These are phyloP conservation scores for Drosophila pandora DNA, from an alignment of 1,140 invertebrate genomes.

Conservation along the genomic window DNA sequence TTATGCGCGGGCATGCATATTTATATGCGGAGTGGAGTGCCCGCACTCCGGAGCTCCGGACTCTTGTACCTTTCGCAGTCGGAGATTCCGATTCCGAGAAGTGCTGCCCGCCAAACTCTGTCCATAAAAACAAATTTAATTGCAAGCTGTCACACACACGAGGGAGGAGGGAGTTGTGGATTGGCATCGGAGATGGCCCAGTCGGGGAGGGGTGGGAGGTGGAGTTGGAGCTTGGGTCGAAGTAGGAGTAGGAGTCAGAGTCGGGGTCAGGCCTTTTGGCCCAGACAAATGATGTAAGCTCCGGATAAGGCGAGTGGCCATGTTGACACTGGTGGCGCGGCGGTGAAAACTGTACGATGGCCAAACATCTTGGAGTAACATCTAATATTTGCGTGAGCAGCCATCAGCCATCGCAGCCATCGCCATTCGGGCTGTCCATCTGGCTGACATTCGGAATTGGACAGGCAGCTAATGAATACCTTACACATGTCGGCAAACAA, in stretches of 20 bases:
- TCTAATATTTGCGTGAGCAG: slow-evolving; percentile 72
- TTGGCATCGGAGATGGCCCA: slow-evolving; percentile 35
- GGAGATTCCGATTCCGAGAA: slow-evolving; percentile 78
- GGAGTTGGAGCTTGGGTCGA: slow-evolving; percentile 19
- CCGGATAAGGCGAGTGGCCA: slow-evolving; percentile 64
- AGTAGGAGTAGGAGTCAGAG: slow-evolving; percentile 11
- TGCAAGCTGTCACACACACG: slow-evolving; percentile 73
- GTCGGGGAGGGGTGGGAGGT: not conserved
- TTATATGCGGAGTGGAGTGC: slow-evolving; percentile 42
- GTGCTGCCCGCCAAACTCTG: slow-evolving; percentile 51
- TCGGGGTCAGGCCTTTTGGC: slow-evolving; percentile 38
- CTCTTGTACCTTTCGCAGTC: slow-evolving; percentile 40
- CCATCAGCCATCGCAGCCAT: slow-evolving; percentile 9
- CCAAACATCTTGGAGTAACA: slow-evolving; percentile 69
- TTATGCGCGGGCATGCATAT: slow-evolving; percentile 79
- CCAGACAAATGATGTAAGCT: slow-evolving; percentile 72
- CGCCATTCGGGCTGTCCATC: slow-evolving; percentile 33
- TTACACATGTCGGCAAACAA: slow-evolving; percentile 80
- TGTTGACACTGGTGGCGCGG: slow-evolving; percentile 63
- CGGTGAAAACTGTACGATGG: slow-evolving; percentile 70
- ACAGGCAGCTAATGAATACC: slow-evolving; percentile 78
- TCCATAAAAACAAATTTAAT: slow-evolving; percentile 81
- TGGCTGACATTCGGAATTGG: slow-evolving; percentile 70
- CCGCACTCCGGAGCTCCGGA: slow-evolving; percentile 14
- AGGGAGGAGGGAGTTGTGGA: slow-evolving; percentile 31